A percentile compares a stretch with the other conserved stretches of the same genome.
Evolutionary conservation across 2,113 vertebrate species (phyloP).

Genomic region (Rhinoptilus africanus): DNA sequence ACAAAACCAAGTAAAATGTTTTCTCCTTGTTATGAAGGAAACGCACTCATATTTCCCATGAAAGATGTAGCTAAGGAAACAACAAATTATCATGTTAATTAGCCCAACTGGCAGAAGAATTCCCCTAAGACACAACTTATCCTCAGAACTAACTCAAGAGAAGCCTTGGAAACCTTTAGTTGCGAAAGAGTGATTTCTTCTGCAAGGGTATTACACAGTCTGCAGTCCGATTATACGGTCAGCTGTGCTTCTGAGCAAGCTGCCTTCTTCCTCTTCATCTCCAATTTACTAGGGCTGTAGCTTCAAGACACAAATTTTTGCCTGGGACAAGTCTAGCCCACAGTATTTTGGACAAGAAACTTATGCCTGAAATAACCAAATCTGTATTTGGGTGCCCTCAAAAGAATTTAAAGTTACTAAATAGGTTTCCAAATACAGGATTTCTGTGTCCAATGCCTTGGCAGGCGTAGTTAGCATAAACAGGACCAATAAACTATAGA

Average conservation of each 20-base stretch:
- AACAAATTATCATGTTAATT: constrained; percentile 44
- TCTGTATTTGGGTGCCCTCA: neutral
- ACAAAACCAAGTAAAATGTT: neutral
- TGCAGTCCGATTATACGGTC: neutral
- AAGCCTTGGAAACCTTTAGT: neutral
- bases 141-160: neutral
- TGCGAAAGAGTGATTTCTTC: neutral
- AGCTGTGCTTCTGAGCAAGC: neutral
- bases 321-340: neutral
- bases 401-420: neutral
- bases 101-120: neutral
- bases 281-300: neutral
- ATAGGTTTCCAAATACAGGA: neutral
- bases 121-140: neutral
- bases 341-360: neutral
- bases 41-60: neutral
- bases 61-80: constrained; percentile 20
- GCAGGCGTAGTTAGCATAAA: neutral
- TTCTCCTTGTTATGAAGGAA: neutral
- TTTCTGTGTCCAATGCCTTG: neutral
- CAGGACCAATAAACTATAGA: neutral
- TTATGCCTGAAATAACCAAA: neutral
- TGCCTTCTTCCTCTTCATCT: neutral
- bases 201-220: neutral
- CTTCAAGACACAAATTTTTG: neutral